A percentile compares a stretch with the other conserved stretches of the same genome.
Conservation (phyloP, 2,888 invertebrate species). For the Oegoconia quadripuncta region DNA sequence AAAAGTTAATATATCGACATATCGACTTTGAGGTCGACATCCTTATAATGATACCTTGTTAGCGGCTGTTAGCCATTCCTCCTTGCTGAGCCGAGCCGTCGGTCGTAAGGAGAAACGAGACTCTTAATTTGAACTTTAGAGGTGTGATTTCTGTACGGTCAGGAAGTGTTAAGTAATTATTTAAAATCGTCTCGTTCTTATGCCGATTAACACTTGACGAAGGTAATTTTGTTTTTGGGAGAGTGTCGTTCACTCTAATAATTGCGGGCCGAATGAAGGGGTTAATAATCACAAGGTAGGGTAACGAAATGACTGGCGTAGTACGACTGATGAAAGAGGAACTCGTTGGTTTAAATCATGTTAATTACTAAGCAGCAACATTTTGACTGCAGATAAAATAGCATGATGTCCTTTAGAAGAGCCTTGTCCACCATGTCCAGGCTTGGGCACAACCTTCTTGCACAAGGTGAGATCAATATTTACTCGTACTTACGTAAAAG, state of each 20-base stretch:
- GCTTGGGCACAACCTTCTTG: no score
- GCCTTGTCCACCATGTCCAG: no score
- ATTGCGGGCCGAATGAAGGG: conserved; percentile 15
- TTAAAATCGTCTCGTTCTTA: conserved; percentile 47
- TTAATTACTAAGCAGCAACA: no score
- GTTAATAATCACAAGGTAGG: conserved; percentile 10
- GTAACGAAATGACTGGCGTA: no score
- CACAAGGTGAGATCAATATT: no score
- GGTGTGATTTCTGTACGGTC: conserved; percentile 66
- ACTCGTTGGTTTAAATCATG: no score
- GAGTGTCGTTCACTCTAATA: conserved; percentile 33
- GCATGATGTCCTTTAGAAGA: no score
- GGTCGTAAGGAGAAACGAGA: conserved; percentile 55
- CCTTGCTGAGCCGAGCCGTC: conserved; percentile 38
- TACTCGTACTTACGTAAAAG: no score
- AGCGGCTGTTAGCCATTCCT: conserved; percentile 66
- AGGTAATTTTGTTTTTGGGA: conserved; percentile 40
- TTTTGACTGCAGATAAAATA: no score
- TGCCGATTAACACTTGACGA: conserved; percentile 39
- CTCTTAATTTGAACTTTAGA: conserved; percentile 66
- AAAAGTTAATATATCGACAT: conserved; percentile 58
- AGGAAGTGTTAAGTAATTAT: conserved; percentile 70
- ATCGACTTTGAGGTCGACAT: conserved; percentile 47
- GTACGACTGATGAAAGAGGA: conserved; percentile 10
- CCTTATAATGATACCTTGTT: conserved; percentile 74